Conservation (phyloP, 2,113 vertebrate species). For the Oreochromis spilurus region DNA sequence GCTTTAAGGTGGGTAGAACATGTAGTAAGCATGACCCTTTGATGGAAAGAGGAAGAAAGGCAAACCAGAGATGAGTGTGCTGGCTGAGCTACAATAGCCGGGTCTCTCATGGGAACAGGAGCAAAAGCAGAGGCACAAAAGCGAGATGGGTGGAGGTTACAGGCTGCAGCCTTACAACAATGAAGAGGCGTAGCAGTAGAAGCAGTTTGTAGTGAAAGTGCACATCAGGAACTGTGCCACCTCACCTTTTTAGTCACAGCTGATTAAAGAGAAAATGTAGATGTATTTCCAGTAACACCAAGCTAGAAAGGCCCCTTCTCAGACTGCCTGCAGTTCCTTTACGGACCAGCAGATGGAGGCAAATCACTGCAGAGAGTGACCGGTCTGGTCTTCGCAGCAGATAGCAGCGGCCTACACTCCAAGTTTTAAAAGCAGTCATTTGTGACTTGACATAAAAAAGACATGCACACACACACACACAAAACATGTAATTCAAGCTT, state of each 20-base stretch:
- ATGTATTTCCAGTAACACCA: neutral
- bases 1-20: neutral
- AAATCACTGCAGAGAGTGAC: neutral
- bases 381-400: neutral
- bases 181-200: neutral
- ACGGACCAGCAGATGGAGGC: slow-evolving; percentile 2
- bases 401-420: neutral
- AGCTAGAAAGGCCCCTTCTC: neutral
- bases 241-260: neutral
- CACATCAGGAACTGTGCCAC: neutral
- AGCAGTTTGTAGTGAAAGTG: neutral
- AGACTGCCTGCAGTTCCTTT: neutral
- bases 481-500: neutral
- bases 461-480: neutral
- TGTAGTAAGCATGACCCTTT: neutral
- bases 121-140: neutral
- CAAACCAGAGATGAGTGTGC: neutral
- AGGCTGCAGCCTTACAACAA: neutral
- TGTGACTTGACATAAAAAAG: neutral
- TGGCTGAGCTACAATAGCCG: neutral
- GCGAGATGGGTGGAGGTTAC: neutral
- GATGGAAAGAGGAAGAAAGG: neutral
- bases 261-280: neutral
- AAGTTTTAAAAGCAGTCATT: neutral
- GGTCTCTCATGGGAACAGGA: neutral